Evolutionary conservation across 2,888 invertebrate genomes (phyloP).

Genomic region (Heliothis peltigera): DNA sequence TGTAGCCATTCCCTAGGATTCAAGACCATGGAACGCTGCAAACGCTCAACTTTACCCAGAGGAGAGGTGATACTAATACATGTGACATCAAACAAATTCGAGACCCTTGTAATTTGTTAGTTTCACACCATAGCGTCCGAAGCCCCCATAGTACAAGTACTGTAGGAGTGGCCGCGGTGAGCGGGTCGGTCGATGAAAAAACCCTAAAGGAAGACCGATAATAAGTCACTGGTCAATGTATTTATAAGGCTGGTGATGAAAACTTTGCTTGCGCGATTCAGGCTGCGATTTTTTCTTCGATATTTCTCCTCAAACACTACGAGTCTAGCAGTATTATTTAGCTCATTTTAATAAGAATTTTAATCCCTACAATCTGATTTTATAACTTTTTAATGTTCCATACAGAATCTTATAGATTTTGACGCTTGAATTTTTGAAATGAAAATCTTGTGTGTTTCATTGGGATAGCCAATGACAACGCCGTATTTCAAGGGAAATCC

Average conservation of each 20-base stretch:
- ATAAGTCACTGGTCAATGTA: neutral
- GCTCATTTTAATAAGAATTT: neutral
- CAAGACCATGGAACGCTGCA: conserved; percentile 18
- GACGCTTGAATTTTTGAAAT: neutral
- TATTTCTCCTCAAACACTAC: neutral
- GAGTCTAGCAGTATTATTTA: neutral
- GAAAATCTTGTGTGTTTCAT: neutral
- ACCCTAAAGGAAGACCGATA: conserved; percentile 31
- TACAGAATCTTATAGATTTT: conserved; percentile 11
- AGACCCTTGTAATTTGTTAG: neutral
- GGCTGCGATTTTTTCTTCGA: neutral
- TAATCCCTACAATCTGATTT: neutral
- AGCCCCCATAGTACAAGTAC: conserved; percentile 14
- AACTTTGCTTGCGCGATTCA: conserved; percentile 32
- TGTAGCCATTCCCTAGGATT: conserved; percentile 4
- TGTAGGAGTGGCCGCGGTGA: conserved; percentile 17
- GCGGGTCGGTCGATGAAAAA: conserved; percentile 29
- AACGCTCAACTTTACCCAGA: conserved; percentile 25
- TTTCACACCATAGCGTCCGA: conserved; percentile 10
- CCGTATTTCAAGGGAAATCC: conserved; percentile 16
- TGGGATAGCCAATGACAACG: conserved; percentile 20
- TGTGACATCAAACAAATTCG: neutral
- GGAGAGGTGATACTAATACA: conserved; percentile 6
- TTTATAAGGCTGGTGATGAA: conserved; percentile 7
- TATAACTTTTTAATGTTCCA: neutral